These are phyloP conservation scores for Gymnorhina tibicen DNA, from an alignment of 2,113 vertebrate species.

Conservation along the genomic window DNA sequence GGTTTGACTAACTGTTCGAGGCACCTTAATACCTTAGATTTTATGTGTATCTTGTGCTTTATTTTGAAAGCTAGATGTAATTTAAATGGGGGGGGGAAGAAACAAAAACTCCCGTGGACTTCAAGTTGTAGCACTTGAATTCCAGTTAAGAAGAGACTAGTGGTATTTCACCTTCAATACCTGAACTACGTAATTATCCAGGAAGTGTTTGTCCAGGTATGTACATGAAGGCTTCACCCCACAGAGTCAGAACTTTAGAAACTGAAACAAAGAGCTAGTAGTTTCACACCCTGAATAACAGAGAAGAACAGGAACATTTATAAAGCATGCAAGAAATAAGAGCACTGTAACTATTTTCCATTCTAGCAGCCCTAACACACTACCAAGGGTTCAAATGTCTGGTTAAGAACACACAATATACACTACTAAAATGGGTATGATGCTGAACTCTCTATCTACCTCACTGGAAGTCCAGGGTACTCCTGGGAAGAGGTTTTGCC, in stretches of 20 bases:
- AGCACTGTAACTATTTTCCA: background rate
- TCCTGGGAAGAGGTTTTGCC: conserved; percentile 46
- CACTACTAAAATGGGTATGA: background rate
- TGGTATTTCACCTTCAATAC: background rate
- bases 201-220: background rate
- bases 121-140: background rate
- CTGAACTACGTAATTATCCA: background rate
- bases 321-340: background rate
- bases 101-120: background rate
- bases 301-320: background rate
- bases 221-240: background rate
- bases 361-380: background rate
- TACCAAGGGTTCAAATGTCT: background rate
- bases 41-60: background rate
- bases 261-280: background rate
- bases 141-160: background rate
- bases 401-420: background rate
- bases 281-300: background rate
- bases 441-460: background rate
- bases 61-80: background rate
- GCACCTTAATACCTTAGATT: background rate
- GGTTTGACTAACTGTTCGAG: background rate
- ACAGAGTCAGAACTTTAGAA: background rate
- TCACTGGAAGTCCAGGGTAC: conserved; percentile 24
- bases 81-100: background rate